Conservation (phyloP, 2,797 vertebrate genomes). For the Rhinatrema bivittatum region DNA sequence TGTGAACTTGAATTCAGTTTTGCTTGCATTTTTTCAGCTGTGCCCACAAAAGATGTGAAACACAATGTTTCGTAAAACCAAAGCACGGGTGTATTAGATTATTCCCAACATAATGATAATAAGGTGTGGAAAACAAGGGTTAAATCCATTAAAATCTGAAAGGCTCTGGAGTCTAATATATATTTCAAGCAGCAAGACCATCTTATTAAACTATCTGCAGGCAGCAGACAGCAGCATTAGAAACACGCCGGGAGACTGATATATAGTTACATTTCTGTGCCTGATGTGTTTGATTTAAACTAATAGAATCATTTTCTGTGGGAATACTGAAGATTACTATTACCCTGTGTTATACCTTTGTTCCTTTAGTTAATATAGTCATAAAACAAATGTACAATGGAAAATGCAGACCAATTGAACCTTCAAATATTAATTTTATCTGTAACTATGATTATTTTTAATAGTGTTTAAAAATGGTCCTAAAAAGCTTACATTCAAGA, state of each 20-base stretch:
- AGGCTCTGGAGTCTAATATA: slow-evolving; percentile 6
- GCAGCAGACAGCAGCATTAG: slow-evolving; percentile 23
- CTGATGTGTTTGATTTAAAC: slow-evolving; percentile 34
- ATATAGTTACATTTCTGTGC: slow-evolving; percentile 14
- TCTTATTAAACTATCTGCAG: slow-evolving; percentile 22
- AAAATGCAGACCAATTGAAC: slow-evolving; percentile 33
- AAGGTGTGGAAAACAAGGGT: slow-evolving; percentile 8
- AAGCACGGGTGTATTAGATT: neutral
- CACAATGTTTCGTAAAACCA: no score
- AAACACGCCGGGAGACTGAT: slow-evolving; percentile 20
- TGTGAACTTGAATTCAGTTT: no score
- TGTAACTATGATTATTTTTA: slow-evolving; percentile 40
- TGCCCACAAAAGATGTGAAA: no score
- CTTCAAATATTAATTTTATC: slow-evolving; percentile 46
- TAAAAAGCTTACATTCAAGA: slow-evolving; percentile 35
- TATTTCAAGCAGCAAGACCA: slow-evolving; percentile 21
- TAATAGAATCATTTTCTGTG: slow-evolving; percentile 38
- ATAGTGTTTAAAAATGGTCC: slow-evolving; percentile 37
- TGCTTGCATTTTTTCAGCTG: no score
- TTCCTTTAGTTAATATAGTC: slow-evolving; percentile 38
- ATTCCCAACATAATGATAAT: neutral
- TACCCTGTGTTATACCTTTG: slow-evolving; percentile 29
- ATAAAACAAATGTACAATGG: slow-evolving; percentile 24
- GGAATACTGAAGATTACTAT: slow-evolving; percentile 15
- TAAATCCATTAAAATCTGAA: slow-evolving; percentile 2